Percentiles rank a stretch among this genome's conserved stretches.
These are phyloP conservation scores for Metellina segmentata DNA, from an alignment of 2,888 invertebrate species.

Conservation along the genomic window DNA sequence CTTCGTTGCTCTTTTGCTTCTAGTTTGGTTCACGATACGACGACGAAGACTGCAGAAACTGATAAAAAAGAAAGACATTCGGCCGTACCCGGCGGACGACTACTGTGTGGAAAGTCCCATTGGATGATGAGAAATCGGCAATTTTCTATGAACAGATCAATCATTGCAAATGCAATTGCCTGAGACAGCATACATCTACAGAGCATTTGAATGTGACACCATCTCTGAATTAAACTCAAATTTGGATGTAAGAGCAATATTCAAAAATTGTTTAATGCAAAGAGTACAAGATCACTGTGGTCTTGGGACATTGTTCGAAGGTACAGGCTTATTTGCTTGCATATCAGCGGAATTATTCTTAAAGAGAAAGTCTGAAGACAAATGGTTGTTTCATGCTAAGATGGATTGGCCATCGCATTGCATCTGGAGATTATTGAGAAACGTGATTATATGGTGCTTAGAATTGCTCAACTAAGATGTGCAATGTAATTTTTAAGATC, in stretches of 20 bases:
- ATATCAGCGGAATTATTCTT: constrained; percentile 26
- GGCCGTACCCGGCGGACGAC: constrained; percentile 65
- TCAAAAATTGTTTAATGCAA: no score
- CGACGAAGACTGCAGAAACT: constrained; percentile 28
- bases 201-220: no score
- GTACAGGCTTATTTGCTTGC: constrained; percentile 30
- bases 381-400: background rate
- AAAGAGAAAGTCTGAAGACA: background rate
- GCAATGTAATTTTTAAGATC: background rate
- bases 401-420: background rate
- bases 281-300: no score
- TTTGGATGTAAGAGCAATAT: no score
- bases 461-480: constrained; percentile 38
- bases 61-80: constrained; percentile 63
- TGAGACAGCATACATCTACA: background rate
- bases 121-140: constrained; percentile 23
- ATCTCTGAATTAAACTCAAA: no score
- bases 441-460: constrained; percentile 50
- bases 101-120: constrained; percentile 74
- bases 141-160: background rate
- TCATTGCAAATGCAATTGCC: background rate
- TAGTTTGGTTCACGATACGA: constrained; percentile 56
- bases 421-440: background rate
- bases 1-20: constrained; percentile 29
- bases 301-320: no score